phyloP scores from a whole-genome alignment of 2,113 vertebrate genomes.

The Daphoenositta chrysoptera region DNA sequence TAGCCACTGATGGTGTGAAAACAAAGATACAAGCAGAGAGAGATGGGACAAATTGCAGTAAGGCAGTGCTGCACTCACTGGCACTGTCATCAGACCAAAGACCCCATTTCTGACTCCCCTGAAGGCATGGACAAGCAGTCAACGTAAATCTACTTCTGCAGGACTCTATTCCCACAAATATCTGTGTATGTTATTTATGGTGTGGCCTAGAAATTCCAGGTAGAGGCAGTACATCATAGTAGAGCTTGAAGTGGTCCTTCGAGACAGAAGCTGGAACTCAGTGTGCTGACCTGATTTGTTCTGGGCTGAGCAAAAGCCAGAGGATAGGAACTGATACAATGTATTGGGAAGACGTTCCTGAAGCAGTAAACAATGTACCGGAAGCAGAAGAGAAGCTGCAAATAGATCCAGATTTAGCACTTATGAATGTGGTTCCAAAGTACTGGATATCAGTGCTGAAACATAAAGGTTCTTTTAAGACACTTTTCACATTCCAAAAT shows the following conservation, averaged over 20 bases:
- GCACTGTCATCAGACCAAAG: neutral
- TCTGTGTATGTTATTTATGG: neutral
- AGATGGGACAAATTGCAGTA: neutral
- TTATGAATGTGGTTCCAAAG: neutral
- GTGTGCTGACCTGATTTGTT: conserved; percentile 15
- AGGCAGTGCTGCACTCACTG: neutral
- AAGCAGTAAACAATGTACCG: conserved; percentile 13
- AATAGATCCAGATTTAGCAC: neutral
- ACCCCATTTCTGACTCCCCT: neutral
- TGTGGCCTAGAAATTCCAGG: neutral
- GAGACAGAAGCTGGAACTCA: conserved; percentile 11
- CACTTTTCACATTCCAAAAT: neutral
- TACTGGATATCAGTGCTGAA: neutral
- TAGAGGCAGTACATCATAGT: neutral
- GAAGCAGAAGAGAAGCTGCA: conserved; percentile 29
- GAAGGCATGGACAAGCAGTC: neutral
- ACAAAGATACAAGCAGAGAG: neutral
- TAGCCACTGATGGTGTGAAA: neutral
- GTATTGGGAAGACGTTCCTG: conserved; percentile 10
- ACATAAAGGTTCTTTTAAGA: neutral
- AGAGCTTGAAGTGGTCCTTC: neutral
- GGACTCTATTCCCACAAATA: neutral
- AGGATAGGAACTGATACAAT: neutral
- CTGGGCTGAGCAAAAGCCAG: neutral
- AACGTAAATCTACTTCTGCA: neutral